Base-by-base conservation (phyloP, 2,888 invertebrate genomes). In the Diadegma fenestrale region DNA sequence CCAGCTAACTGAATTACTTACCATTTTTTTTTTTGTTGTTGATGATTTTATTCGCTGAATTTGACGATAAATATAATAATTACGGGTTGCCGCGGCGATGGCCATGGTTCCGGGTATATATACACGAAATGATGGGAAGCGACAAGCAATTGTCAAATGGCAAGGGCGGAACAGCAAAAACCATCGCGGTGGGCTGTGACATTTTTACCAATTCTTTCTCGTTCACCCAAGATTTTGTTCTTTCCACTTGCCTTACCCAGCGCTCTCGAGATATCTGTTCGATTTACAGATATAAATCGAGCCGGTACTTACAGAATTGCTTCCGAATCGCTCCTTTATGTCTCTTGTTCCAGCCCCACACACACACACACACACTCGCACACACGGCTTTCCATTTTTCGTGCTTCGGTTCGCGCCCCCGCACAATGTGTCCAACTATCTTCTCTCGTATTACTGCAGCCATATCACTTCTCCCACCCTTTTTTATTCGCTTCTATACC, bases 221-320 rank as follows among this genome's bases (percentile, higher is more conserved):
- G 26, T 22, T 6, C 41, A 30, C 37, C 61, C 17, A 45, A 68
- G 33, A 71, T 71, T 79, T 79, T 45, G 43, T 41, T 51, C 41
- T 51, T 76, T 75, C 73, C 79, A 79, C 66, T 71, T 76, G 77
- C 66, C 51, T 68, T 68, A 71, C 33, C 19, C 37, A 37, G 26
- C 45, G n/a, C 71, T 43, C 69, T 51, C 48, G 45, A 76, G 37
- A 90, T 92, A 92, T 91, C 90, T 51, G 22, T 92, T 85, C 90
- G 90, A 91, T 91, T 91, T 90, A 86, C 88, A 90, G 90, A 92
- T 91, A 91, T 93, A 93, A 92, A 93, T 93, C 92, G 92, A 93
- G 90, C 88, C 91, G 91, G 76, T 93, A 92, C 92, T 93, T 92
- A 92, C 91, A 90, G 91, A 93, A 93, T 93, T 93, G 93, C 92